Evolutionary conservation across 1,140 invertebrate species (phyloP).

Genomic region (Bombus waltoni): DNA sequence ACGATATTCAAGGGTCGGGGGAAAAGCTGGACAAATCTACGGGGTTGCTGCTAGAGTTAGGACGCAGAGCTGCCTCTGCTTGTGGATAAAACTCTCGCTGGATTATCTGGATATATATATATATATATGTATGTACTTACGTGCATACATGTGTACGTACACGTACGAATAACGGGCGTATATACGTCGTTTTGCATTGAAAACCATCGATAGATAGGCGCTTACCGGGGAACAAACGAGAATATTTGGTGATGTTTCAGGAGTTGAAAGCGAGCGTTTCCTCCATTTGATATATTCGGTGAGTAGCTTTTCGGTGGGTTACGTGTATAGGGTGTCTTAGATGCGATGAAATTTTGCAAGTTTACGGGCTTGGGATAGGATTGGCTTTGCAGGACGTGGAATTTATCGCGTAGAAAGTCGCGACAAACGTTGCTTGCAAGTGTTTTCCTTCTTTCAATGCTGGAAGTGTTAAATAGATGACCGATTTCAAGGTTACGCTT

Average conservation of each 20-base stretch:
- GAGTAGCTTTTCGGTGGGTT: neutral
- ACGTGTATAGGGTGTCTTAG: neutral
- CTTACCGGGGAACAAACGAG: neutral
- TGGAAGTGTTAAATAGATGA: too few relatives aligned
- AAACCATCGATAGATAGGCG: neutral
- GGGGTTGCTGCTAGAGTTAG: too few relatives aligned
- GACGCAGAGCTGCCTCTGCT: neutral
- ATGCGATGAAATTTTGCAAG: too few relatives aligned
- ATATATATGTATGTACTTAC: neutral
- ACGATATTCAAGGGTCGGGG: conserved; percentile 34
- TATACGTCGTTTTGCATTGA: conserved; percentile 8
- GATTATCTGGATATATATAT: conserved; percentile 15
- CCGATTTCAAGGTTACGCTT: too few relatives aligned
- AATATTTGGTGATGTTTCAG: neutral
- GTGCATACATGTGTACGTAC: neutral
- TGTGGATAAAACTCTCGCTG: conserved; percentile 28
- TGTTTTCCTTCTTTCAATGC: too few relatives aligned
- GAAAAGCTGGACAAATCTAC: conserved; percentile 40
- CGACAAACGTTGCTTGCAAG: too few relatives aligned
- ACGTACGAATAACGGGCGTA: too few relatives aligned
- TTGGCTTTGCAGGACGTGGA: too few relatives aligned
- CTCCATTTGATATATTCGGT: neutral
- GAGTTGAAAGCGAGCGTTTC: neutral
- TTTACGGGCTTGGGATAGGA: too few relatives aligned
- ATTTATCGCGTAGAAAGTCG: too few relatives aligned